Base-by-base conservation (phyloP, 2,797 vertebrate species). In the Corythornis leucogaster region DNA sequence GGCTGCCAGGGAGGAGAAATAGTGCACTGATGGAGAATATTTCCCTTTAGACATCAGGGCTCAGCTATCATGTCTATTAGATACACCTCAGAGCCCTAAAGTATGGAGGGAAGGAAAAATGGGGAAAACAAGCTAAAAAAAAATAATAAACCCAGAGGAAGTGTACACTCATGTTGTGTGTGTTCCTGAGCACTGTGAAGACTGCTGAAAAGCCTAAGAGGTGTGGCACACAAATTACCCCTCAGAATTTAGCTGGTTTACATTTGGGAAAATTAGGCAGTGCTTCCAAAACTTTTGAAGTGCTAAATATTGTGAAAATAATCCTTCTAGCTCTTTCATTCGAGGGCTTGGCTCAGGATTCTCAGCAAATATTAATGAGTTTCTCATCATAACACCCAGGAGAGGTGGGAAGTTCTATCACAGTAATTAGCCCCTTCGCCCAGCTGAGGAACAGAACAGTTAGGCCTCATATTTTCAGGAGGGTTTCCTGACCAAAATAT, bases 261-360 rank as follows among this genome's bases (percentile, higher is more conserved):
- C 73, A 38, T 92, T 92, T 84, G 87, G 53, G 53, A 85, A 94
- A 89, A 88, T 63, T 70, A 77, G 50, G 42, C 70, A 73, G 73
- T 33, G 40, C 70, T 91, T 87, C 62, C 53, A 76, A 85, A 95
- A 95, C 82, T 86, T 95, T 79, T 92, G 83, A 92, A 88, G 82
- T 94, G 94, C 71, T 88, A 91, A 93, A 50, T 91, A 74, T 61
- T 94, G 70, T 86, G 92, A 89, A 91, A 92, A 67, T 58, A 91
- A 92, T 92, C 59, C 73, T 95, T 80, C n/a, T 43, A 92, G 43
- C 26, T 84, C 83, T 86, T 93, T 91, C 42, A 74, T 91, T 81
- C 63, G 74, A 94, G 80, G 63, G 63, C 71, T 96, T 92, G 90
- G 93, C 85, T 87, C 70, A 57, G 77, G 53, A 54, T 73, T 79